Base-by-base conservation (phyloP, 2,113 vertebrate genomes). In the Ornithorhynchus anatinus region DNA sequence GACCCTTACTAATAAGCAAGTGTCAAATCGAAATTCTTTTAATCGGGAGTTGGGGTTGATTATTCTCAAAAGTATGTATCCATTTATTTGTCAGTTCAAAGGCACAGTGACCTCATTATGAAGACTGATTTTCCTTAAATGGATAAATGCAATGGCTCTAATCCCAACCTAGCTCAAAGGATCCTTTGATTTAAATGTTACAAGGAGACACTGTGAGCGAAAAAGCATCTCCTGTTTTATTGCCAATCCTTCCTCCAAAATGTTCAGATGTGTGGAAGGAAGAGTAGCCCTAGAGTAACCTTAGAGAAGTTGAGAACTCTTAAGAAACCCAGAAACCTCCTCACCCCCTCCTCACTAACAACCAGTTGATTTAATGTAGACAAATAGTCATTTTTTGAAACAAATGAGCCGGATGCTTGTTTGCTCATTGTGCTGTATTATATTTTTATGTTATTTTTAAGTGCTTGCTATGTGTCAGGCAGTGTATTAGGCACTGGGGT, bases 11-110 rank as follows among this genome's bases (percentile, higher is more conserved):
- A 61, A 40, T 64, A 53, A 74, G 71, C 42, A 62, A 74, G 42
- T 17, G 25, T 52, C 45, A 33, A 2, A 45, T 47, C 17, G 38
- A 44, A 38, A 53, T 64, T 31, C 43, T 82, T 58, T 72, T 44
- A 63, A 47, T 67, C 32, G 38, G 31, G 15, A 20, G 13, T 19
- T n/a, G 40, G 42, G 35, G 38, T 59, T 48, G 56, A 50, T 62
- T 25, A 25, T 47, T 72, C 20, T 44, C 40, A 62, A 67, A 39
- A 48, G 44, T 38, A 15, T 43, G 59, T 57, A 36, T 77, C 57
- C 29, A 8, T 51, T 65, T 47, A 37, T 63, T 64, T 79, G 23
- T 52, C 59, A 47, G 27, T 83, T 79, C 45, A 64, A 62, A 75
- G 40, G 39, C 63, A 61, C 59, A 77, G 39, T 23, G 38, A 32